Base-by-base conservation (phyloP, 1,140 invertebrate species). In the Drosophila athabasca region DNA sequence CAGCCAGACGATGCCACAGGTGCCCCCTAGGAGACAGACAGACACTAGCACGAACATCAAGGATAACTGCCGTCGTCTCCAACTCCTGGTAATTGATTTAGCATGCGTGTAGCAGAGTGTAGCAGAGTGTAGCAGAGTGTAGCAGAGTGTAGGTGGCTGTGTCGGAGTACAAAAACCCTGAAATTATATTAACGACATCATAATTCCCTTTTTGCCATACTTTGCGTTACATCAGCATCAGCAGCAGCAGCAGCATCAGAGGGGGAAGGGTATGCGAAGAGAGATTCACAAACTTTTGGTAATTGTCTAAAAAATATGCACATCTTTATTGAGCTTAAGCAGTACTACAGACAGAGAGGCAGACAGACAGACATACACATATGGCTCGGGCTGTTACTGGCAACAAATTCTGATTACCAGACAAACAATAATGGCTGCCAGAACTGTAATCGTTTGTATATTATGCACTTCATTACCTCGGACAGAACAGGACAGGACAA, bases 401-500 rank as follows among this genome's bases (percentile, higher is more conserved):
- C 64, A 71, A 70, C 65, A 52, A 46, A 70, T 52, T 71, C 48
- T 71, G 67, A 71, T 70, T 48, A 46, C 54, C 48, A 71, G 48
- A 71, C 66, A 70, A 69, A 8, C 31, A 31, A 31, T 31, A 31
- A 31, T 31, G 31, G 51, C 46, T 70, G 66, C 29, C 6, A 59
- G 48, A 59, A 46, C 58, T 7, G 55, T 57, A 78, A 78, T 72
- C 69, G 75, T 73, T 78, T 62, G 59, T 61, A 66, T 73, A 72
- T 78, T 78, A 72, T 78, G 67, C 62, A 78, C 76, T 77, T 71
- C 67, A 66, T 78, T 78, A 71, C 71, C 57, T 29, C 49, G 55
- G 43, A 43, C 68, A 50, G 68, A 51, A 57, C 52, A 43, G 39
- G 19, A 57, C 17, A 19, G 17, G 17, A 19, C 17, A 19, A 19